Base-by-base conservation (phyloP, 2,888 invertebrate genomes). In the Spisula solida region DNA sequence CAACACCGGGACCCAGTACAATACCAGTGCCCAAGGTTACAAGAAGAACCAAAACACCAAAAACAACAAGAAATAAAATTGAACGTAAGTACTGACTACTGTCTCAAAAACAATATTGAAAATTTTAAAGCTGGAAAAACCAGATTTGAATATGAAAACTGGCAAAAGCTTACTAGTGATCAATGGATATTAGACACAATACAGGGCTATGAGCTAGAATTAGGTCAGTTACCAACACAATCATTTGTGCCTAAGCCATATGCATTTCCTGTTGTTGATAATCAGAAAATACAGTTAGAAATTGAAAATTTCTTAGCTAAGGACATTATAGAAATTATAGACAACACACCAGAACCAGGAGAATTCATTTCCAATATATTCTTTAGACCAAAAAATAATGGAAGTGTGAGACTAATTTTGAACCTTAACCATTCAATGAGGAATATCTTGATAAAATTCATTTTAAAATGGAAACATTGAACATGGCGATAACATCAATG, bases 391-490 rank as follows among this genome's bases (percentile, higher is more conserved):
- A 85, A 79, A 41, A 29, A 48, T 10, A 56, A 85, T 55, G 20
- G 31, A 1, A 14, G 34, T 18, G 51, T 85, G 5, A 55, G 85
- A 34, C 10, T 79, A 31, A 85, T 85, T 79, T 41, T 85, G 12
- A 78, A 79, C 41, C 47, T 80, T 0, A 85, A 85, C 31, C 18
- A 0, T 85, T 85, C 78, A 85, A 85, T 48, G 20, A 0, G 34
- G 41, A 82, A 41, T 41, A 41, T 41, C 41, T 41, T 41, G 41
- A 41, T 41, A 41, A 41, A 41, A 41, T 41, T 41, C 41, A 41
- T 41, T 41, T 41, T 41, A 41, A 41, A 83, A 86, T 89, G 82
- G 86, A 89, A n/a, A 83, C 89, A 6, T 41, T 89, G 6, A 34
- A 41, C 25, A 41, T 78, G 29, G 86, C 86, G 12, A 34, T 83